Evolutionary conservation across 2,113 vertebrate species (phyloP), one percentile per base, ranked within the genome.

Genomic region (Mystacornis crossleyi): DNA sequence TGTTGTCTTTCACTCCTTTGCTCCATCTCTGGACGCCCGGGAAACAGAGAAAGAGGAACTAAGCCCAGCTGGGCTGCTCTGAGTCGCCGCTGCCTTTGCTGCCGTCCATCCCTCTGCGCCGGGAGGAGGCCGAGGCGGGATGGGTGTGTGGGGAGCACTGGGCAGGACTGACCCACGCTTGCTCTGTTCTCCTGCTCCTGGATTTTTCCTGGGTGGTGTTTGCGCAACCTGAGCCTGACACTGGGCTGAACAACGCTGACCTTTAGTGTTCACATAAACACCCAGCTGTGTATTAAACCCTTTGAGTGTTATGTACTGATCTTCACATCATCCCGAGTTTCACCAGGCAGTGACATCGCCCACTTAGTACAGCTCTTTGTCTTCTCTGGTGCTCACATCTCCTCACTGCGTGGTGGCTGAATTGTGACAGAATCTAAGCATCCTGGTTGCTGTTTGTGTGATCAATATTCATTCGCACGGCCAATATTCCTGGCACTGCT

Each of bases 41-140:
- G 6, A 43, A 54, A 33, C 4, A 18, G 24, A 18, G 45, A 4
- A 50, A 12, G 31, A 75, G 51, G 64, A 33, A 2, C 6, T 6
- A 20, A 43, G 61, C 2, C 2, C 15, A 4, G 62, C 0, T 18
- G 38, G 55, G 29, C 18, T n/a, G 61, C 33, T 16, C 34, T 12
- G 61, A 23, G 14, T 19, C 23, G 11, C 15, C 72, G 62, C 38
- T 60, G 9, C 16, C 75, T 55, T 25, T 61, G 54, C 53, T 60
- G 20, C 51, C 20, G 3, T 8, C 18, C 34, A 7, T 51, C 48
- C 75, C 20, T 13, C 38, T n/a, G 10, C 10, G 14, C 47, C 5
- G 7, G 48, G 21, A 70, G 18, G 8, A 53, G n/a, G 9, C 0
- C 4, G 18, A 5, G 0, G 8, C n/a, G 3, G 58, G 47, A 10